Base-by-base conservation (phyloP, 2,888 invertebrate species). In the Drosophila demipolita region DNA sequence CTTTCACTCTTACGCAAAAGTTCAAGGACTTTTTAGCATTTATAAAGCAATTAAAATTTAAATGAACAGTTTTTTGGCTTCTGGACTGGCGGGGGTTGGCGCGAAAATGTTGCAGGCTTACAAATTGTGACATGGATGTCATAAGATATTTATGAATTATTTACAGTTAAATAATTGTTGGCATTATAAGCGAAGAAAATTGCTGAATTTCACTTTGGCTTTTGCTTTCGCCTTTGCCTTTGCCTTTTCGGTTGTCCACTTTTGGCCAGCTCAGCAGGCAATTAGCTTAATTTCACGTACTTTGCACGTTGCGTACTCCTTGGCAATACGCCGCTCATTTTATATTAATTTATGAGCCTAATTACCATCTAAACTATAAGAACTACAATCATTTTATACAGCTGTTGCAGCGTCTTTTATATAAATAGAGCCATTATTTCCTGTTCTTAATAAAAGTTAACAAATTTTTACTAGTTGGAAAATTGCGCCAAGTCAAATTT, bases 41-140 rank as follows among this genome's bases (percentile, higher is more conserved):
- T 90, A 91, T 91, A 91, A 91, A 91, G 91, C 91, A 91, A 91
- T 91, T 91, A 91, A 91, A 91, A 91, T 91, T 91, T 90, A 91
- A 91, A 91, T 91, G 89, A 91, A 89, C 84, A 89, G 82, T 88
- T 87, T 82, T 82, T 66, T 64, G 69, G 66, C 61, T 59, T 59
- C 65, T 66, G 69, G 29, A 57, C 60, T 55, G 63, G 54, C 53
- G 65, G 58, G 49, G 73, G 29, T 29, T 67, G 48, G n/a, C 49
- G 59, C 29, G 12, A 75, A 70, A 77, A 68, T 66, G 66, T 71
- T 81, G 74, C 66, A 38, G 54, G 53, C 74, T 66, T 78, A 78
- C 83, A 78, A 75, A 72, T 84, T 84, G 84, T 84, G 87, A 85
- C 84, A 84, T 86, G 81, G 66, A 63, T 79, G 83, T 81, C 81